Evolutionary conservation across 2,797 vertebrate species (phyloP).

Genomic region (Trachops cirrhosus): DNA sequence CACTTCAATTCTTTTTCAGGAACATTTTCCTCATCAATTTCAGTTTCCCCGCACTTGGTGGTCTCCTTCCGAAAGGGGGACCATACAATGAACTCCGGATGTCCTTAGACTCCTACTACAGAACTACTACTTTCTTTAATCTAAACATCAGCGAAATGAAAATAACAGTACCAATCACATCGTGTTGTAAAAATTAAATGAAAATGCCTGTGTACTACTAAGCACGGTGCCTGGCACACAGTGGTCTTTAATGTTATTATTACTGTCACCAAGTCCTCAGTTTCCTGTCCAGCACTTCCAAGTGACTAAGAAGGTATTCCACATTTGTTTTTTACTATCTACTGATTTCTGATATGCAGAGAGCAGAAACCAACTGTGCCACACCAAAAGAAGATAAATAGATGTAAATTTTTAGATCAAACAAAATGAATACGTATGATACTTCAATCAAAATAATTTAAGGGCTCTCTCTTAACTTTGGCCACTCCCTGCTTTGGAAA

Average conservation of each 20-base stretch:
- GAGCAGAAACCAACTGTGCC: background rate
- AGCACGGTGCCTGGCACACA: background rate
- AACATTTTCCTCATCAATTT: background rate
- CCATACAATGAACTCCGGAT: background rate
- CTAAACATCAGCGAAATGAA: background rate
- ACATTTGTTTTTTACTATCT: background rate
- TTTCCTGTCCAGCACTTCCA: constrained; percentile 25
- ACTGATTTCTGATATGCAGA: constrained; percentile 48
- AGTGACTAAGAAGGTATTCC: constrained; percentile 4
- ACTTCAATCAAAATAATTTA: constrained; percentile 48
- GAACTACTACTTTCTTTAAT: background rate
- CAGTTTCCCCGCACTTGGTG: background rate
- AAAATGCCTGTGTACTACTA: background rate
- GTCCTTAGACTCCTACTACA: background rate
- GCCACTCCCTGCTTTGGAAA: background rate
- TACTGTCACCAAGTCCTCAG: background rate
- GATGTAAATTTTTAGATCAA: constrained; percentile 49
- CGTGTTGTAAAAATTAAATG: background rate
- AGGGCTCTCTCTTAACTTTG: constrained; percentile 20
- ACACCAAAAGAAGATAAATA: constrained; percentile 13
- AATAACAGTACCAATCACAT: background rate
- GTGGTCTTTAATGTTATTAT: background rate
- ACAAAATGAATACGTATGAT: constrained; percentile 51
- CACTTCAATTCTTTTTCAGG: background rate
- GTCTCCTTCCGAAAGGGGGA: background rate